phyloP scores from a whole-genome alignment of 2,797 vertebrate species.

The Alosa sapidissima region DNA sequence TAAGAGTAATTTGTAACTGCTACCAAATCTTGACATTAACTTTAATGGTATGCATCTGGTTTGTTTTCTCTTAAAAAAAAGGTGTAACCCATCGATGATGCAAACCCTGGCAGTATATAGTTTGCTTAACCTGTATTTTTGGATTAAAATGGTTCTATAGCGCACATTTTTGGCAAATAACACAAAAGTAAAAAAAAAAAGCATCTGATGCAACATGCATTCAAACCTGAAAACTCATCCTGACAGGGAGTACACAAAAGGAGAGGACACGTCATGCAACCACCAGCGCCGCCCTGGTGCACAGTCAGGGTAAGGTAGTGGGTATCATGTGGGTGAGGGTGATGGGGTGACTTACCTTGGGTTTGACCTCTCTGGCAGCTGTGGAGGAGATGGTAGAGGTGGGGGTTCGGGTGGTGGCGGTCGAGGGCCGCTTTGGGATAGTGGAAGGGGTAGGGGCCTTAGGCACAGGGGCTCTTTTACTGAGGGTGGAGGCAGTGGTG shows the following conservation, averaged over 20 bases:
- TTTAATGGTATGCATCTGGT: no score
- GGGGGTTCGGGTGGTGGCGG: constrained; percentile 66
- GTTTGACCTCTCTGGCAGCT: constrained; percentile 79
- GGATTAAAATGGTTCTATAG: not conserved
- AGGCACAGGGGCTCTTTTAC: constrained; percentile 81
- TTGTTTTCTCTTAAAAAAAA: no score
- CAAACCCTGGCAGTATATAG: not conserved
- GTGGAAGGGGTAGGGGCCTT: constrained; percentile 60
- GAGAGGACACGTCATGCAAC: not conserved
- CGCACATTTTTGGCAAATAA: not conserved
- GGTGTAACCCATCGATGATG: no score
- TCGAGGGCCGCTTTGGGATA: constrained; percentile 75
- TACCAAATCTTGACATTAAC: no score
- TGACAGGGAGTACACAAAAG: not conserved
- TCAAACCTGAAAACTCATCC: not conserved
- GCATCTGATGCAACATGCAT: not conserved
- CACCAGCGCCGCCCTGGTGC: not conserved
- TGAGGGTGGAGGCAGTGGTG: constrained; percentile 64
- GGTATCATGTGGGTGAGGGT: not conserved
- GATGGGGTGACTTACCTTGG: constrained; percentile 82
- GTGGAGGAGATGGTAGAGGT: constrained; percentile 67
- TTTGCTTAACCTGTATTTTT: not conserved
- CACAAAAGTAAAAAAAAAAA: not conserved
- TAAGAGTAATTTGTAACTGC: no score
- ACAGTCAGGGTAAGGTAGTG: not conserved